phyloP scores from a whole-genome alignment of 2,113 vertebrate species.

The Pygoscelis antarcticus region DNA sequence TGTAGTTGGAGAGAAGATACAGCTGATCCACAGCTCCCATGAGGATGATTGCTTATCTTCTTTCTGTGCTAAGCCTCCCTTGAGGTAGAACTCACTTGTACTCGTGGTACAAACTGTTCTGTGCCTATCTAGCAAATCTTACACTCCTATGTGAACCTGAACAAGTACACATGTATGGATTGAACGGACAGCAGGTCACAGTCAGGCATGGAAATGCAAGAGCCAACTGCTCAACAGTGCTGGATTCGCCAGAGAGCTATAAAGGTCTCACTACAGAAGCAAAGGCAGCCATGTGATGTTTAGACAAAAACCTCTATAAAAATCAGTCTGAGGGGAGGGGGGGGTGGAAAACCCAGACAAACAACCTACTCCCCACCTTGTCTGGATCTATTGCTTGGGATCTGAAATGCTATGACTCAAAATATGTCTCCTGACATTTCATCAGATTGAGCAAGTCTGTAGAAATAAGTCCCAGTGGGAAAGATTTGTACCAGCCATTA shows the following conservation, averaged over 20 bases:
- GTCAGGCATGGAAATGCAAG: not conserved
- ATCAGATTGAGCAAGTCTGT: not conserved
- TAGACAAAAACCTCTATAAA: not conserved
- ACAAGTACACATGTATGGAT: fast-evolving
- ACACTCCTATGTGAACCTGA: not conserved
- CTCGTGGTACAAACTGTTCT: not conserved
- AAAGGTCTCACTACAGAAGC: not conserved
- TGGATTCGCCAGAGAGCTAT: not conserved
- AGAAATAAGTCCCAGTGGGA: not conserved
- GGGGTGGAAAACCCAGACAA: not conserved
- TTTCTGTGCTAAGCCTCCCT: not conserved
- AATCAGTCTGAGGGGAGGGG: not conserved
- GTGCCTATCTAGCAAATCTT: too few species aligned
- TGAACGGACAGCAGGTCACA: not conserved
- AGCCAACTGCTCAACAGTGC: not conserved
- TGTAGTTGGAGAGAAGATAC: not conserved
- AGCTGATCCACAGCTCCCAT: not conserved
- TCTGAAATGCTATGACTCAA: not conserved
- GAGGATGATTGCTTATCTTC: not conserved
- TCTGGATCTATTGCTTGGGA: not conserved
- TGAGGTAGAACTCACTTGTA: not conserved
- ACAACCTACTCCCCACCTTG: not conserved
- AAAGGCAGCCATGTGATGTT: not conserved
- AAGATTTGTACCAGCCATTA: not conserved
- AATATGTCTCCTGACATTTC: not conserved